phyloP scores from a whole-genome alignment of 2,888 invertebrate genomes.

The Tyria jacobaeae region DNA sequence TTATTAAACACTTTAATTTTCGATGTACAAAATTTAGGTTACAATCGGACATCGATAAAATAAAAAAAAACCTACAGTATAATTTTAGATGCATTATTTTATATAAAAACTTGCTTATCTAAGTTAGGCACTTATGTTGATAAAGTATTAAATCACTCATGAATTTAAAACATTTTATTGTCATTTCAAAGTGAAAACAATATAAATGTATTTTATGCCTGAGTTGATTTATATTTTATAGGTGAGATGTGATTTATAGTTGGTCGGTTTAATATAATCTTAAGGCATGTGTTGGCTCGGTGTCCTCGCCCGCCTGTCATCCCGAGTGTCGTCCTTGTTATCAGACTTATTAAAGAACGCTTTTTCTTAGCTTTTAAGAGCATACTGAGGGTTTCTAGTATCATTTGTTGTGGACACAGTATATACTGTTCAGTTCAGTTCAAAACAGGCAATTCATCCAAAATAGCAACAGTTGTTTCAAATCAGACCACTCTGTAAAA shows the following conservation, averaged over 20 bases:
- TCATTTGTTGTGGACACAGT: background rate
- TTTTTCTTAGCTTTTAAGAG: constrained; percentile 12
- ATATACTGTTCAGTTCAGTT: too few species aligned
- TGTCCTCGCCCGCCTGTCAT: constrained; percentile 42
- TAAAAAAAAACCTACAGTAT: constrained; percentile 68
- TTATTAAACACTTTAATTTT: constrained; percentile 20
- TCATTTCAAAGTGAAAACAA: constrained; percentile 84
- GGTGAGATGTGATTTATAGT: constrained; percentile 82
- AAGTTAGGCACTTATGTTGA: constrained; percentile 66
- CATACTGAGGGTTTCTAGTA: constrained; percentile 14
- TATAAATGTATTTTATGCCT: constrained; percentile 84
- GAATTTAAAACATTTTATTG: constrained; percentile 83
- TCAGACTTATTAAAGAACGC: constrained; percentile 37
- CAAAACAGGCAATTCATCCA: too few species aligned
- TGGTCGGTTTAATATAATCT: constrained; percentile 77
- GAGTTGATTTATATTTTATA: constrained; percentile 84
- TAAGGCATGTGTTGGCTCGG: constrained; percentile 53
- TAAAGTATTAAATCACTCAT: constrained; percentile 80
- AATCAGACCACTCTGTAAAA: too few species aligned
- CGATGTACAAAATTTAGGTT: constrained; percentile 46
- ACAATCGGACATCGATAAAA: constrained; percentile 61
- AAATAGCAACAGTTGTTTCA: too few species aligned
- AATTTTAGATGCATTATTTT: constrained; percentile 53
- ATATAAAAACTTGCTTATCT: constrained; percentile 59
- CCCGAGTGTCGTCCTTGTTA: constrained; percentile 37